These are phyloP conservation scores for Protomyctophum bolini DNA, from an alignment of 2,113 vertebrate genomes.

Conservation along the genomic window DNA sequence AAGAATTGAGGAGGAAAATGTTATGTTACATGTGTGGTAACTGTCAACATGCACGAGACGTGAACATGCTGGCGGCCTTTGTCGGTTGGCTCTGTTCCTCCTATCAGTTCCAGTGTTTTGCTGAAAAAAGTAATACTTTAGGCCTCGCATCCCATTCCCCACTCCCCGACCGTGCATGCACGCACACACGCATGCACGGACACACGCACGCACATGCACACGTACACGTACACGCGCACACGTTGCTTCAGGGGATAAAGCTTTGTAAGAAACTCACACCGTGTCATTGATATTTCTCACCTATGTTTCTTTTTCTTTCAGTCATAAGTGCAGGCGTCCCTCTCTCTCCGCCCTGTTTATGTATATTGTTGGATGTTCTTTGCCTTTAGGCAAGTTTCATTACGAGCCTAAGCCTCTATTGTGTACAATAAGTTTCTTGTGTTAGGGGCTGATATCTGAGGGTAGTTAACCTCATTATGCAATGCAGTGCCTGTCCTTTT, in stretches of 20 bases:
- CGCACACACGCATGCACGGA: too few species aligned
- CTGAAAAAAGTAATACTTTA: not conserved
- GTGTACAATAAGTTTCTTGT: conserved; percentile 10
- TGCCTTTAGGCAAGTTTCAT: conserved; percentile 22
- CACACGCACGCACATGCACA: too few species aligned
- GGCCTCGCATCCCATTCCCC: not conserved
- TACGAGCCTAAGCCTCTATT: conserved; percentile 5
- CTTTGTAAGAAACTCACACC: too few species aligned
- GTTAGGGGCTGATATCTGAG: not conserved
- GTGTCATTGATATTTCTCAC: too few species aligned
- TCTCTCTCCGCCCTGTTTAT: not conserved
- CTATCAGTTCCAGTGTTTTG: not conserved
- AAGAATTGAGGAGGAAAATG: not conserved
- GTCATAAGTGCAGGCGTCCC: not conserved
- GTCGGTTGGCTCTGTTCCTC: not conserved
- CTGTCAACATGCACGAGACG: not conserved
- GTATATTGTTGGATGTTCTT: conserved; percentile 12
- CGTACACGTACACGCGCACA: too few species aligned
- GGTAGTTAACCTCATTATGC: conserved; percentile 4
- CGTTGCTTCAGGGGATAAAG: too few species aligned
- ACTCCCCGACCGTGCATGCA: too few species aligned
- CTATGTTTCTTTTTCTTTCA: not conserved
- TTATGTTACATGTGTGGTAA: not conserved
- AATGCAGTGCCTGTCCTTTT: conserved; percentile 14
- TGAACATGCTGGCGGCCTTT: not conserved